Evolutionary conservation across 2,888 invertebrate genomes (phyloP).

Genomic region (Leucophenga maculata): DNA sequence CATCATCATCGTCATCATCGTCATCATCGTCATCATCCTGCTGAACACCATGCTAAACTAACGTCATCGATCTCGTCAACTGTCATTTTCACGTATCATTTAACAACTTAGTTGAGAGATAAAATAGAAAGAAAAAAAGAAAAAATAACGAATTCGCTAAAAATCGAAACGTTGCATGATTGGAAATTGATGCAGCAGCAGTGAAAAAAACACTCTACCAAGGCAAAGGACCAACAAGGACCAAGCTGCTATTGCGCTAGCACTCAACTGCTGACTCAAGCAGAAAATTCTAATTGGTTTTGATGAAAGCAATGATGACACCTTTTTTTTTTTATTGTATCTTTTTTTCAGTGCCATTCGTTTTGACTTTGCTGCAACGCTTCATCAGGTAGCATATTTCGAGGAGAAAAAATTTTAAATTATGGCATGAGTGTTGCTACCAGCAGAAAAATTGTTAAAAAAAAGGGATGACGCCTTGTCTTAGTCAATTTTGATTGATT

Average conservation of each 20-base stretch:
- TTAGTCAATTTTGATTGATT: slow-evolving; percentile 57
- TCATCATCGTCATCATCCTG: slow-evolving; percentile 27
- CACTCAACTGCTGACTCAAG: slow-evolving; percentile 58
- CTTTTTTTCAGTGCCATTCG: slow-evolving; percentile 27
- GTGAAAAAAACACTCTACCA: slow-evolving; percentile 18
- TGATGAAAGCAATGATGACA: slow-evolving; percentile 67
- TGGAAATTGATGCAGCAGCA: slow-evolving; percentile 60
- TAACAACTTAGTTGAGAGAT: slow-evolving; percentile 57
- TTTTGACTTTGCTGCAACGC: slow-evolving; percentile 38
- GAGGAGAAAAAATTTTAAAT: slow-evolving; percentile 37
- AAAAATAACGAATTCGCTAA: slow-evolving; percentile 27
- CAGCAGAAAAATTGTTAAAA: background rate
- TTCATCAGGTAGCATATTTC: slow-evolving; percentile 52
- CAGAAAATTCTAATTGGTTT: slow-evolving; percentile 69
- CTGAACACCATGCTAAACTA: slow-evolving; percentile 54
- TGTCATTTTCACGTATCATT: slow-evolving; percentile 72
- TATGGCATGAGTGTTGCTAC: slow-evolving; percentile 47
- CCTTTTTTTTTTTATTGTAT: slow-evolving; percentile 29
- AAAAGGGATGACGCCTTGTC: background rate
- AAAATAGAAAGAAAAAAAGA: slow-evolving; percentile 35
- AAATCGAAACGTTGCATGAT: slow-evolving; percentile 52
- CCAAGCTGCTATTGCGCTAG: slow-evolving; percentile 42
- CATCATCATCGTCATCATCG: slow-evolving; percentile 41
- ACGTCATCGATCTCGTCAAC: slow-evolving; percentile 71
- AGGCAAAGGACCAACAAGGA: slow-evolving; percentile 29